These are phyloP conservation scores for Nymphalis polychloros DNA, from an alignment of 2,888 invertebrate genomes.

Conservation along the genomic window DNA sequence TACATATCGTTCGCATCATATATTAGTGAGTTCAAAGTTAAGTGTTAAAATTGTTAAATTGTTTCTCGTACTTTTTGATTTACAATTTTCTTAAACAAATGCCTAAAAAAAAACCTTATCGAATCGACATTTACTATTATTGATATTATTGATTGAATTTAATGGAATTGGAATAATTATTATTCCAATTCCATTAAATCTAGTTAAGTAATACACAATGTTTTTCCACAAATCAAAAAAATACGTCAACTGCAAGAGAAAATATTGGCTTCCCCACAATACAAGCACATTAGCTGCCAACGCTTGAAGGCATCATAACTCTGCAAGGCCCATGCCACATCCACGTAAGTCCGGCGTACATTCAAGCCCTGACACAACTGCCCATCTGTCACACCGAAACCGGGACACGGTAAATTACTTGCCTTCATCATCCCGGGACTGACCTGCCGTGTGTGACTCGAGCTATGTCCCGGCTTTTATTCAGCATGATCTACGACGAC, in stretches of 20 bases:
- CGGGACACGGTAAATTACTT: conserved; percentile 72
- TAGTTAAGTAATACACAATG: not conserved
- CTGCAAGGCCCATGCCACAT: conserved; percentile 38
- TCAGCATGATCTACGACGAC: conserved; percentile 44
- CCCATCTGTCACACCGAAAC: conserved; percentile 72
- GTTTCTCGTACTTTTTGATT: too few relatives aligned
- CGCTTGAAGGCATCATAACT: conserved; percentile 34
- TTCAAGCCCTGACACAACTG: conserved; percentile 52
- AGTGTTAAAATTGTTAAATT: too few relatives aligned
- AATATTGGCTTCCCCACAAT: not conserved
- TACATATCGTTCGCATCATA: too few relatives aligned
- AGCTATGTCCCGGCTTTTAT: conserved; percentile 48
- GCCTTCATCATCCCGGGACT: conserved; percentile 71
- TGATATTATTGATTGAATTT: too few relatives aligned
- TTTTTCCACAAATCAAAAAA: not conserved
- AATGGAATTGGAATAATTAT: too few relatives aligned
- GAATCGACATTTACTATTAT: too few relatives aligned
- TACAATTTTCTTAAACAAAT: too few relatives aligned
- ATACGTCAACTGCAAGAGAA: not conserved
- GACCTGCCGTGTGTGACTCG: conserved; percentile 51
- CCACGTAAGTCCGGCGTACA: conserved; percentile 39
- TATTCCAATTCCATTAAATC: not conserved
- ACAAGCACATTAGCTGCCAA: conserved; percentile 7
- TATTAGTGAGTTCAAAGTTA: too few relatives aligned
- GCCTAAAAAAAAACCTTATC: too few relatives aligned